Evolutionary conservation across 2,113 vertebrate species (phyloP).

Genomic region (Pholis gunnellus): DNA sequence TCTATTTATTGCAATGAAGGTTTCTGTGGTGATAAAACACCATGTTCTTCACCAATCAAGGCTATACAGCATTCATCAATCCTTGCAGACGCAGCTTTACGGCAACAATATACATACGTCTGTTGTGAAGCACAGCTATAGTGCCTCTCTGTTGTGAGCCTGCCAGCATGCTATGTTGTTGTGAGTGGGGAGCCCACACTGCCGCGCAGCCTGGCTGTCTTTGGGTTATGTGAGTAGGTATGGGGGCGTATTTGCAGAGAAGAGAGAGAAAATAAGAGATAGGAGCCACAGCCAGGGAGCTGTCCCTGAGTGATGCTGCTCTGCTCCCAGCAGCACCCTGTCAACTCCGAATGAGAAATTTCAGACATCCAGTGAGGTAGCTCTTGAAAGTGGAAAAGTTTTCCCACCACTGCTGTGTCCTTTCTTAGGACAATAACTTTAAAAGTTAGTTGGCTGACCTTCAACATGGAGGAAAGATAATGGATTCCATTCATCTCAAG

Average conservation of each 20-base stretch:
- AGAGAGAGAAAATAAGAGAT: slow-evolving; percentile 72
- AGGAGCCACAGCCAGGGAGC: slow-evolving; percentile 67
- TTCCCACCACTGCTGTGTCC: slow-evolving; percentile 63
- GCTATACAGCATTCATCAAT: not conserved
- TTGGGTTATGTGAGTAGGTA: slow-evolving; percentile 65
- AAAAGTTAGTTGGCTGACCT: slow-evolving; percentile 83
- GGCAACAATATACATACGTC: slow-evolving; percentile 52
- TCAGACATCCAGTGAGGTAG: slow-evolving; percentile 75
- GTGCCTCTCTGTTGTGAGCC: slow-evolving; percentile 61
- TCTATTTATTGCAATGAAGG: not conserved
- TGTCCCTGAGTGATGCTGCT: slow-evolving; percentile 75
- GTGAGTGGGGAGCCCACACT: slow-evolving; percentile 62
- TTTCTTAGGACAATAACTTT: slow-evolving; percentile 76
- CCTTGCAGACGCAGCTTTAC: slow-evolving; percentile 26
- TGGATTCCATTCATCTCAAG: slow-evolving; percentile 74
- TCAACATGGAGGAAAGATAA: slow-evolving; percentile 74
- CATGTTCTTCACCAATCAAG: slow-evolving; percentile 6
- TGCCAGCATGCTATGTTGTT: slow-evolving; percentile 72
- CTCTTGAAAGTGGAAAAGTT: slow-evolving; percentile 78
- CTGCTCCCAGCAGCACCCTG: slow-evolving; percentile 74
- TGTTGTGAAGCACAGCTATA: slow-evolving; percentile 49
- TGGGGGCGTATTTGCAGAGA: slow-evolving; percentile 70
- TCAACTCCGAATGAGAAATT: slow-evolving; percentile 84
- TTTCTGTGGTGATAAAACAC: slow-evolving; percentile 6
- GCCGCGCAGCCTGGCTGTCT: slow-evolving; percentile 65